Percentiles rank a stretch among this genome's conserved stretches.
Evolutionary conservation across 2,113 vertebrate genomes (phyloP).

Genomic region (Bagarius yarrelli): DNA sequence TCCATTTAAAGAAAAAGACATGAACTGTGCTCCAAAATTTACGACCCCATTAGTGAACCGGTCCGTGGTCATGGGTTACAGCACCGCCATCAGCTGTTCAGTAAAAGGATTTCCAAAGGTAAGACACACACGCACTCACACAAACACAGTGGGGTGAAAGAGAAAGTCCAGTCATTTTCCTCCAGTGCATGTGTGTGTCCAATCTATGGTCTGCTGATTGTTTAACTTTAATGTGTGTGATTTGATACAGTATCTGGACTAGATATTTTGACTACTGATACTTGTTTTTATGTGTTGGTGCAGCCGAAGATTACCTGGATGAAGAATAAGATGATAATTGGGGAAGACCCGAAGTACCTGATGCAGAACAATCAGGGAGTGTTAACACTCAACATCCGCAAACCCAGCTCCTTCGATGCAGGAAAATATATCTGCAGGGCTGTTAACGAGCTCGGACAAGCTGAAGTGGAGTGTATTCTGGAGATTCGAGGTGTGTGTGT

Average conservation of each 20-base stretch:
- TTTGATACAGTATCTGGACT: too few relatives aligned
- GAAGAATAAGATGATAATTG: conserved; percentile 85
- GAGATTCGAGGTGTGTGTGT: conserved; percentile 70
- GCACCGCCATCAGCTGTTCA: conserved; percentile 81
- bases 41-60: conserved; percentile 80
- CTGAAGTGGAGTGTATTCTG: conserved; percentile 78
- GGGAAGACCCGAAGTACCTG: conserved; percentile 81
- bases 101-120: conserved; percentile 84
- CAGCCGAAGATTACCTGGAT: conserved; percentile 89
- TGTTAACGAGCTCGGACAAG: conserved; percentile 61
- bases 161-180: too few relatives aligned
- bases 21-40: conserved; percentile 77
- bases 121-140: conserved; percentile 24
- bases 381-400: conserved; percentile 84
- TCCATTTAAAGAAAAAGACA: conserved; percentile 77
- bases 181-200: too few relatives aligned
- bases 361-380: conserved; percentile 86
- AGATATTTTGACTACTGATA: too few relatives aligned
- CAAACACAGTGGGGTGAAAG: too few relatives aligned
- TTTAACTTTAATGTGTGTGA: too few relatives aligned
- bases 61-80: conserved; percentile 80
- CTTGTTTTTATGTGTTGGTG: conserved; percentile 34
- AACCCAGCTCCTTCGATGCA: conserved; percentile 78
- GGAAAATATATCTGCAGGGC: conserved; percentile 82
- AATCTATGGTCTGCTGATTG: too few relatives aligned